Base-by-base conservation (phyloP, 2,888 invertebrate species). In the Scaptodrosophila latifasciaeformis region DNA sequence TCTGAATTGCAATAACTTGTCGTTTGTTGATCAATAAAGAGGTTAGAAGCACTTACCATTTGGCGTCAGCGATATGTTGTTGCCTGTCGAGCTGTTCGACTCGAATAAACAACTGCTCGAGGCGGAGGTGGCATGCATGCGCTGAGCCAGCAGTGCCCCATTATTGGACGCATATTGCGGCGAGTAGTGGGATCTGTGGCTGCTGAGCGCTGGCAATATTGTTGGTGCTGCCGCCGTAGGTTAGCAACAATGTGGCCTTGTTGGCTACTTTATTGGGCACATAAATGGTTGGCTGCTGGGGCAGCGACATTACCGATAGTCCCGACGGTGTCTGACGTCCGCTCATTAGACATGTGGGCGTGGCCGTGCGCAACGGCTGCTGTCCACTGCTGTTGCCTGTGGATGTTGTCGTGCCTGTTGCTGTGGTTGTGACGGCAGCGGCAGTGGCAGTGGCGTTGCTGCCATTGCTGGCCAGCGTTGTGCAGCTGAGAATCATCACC, bases 401-500 rank as follows among this genome's bases (percentile, higher is more conserved):
- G 27, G 51, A 42, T 52, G 55, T 42, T 43, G 50, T 7, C 12
- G 58, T 49, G 34, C 56, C 46, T 59, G 53, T 49, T 44, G 59
- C 40, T 43, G 53, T 44, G 46, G 53, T 50, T 35, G 67, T 43
- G 40, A 59, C 49, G 17, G 70, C 57, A 53, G 53, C 56, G 43
- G 50, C 46, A 60, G 17, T 47, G 49, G 70, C 62, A 47, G 68
- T 63, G 37, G 67, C 54, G 51, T 54, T 60, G 55, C 42, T 37
- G 43, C 68, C 66, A 61, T 64, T 83, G 55, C 71, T 71, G 47
- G 76, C 79, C 42, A 86, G 70, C 65, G 85, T 85, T 19, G 84
- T 86, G 67, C 86, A 86, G 59, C 86, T 86, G 44, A 86, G 78
- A 58, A 86, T 85, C 83, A 85, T 85, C 59, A 85, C 85, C 67